Base-by-base conservation (phyloP, 2,113 vertebrate genomes). In the Xyrauchen texanus region DNA sequence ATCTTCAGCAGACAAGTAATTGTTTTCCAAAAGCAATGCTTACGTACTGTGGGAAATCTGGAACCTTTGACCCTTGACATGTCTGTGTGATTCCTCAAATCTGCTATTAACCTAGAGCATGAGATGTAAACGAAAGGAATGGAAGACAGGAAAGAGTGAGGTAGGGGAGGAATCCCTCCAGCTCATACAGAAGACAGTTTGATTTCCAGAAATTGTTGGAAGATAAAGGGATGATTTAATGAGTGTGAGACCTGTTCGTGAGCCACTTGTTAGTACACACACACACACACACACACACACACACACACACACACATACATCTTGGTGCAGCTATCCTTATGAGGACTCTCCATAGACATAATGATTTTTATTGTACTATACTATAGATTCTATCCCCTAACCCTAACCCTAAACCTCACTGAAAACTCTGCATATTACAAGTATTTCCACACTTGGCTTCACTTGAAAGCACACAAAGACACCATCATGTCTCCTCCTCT, bases 41-140 rank as follows among this genome's bases (percentile, higher is more conserved):
- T 46, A 74, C 15, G 6, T 47, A 61, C 57, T 78, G 66, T 87
- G 90, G 89, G 88, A 88, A 90, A 85, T 77, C 80, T 68, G 44
- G 80, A 78, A 88, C 82, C 84, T 82, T 78, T 46, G 84, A 80
- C 82, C 83, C 85, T 76, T 78, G 46, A 57, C 44, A 46, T 49
- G 49, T 72, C n/a, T 68, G 77, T 81, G 51, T 34, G 21, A 34
- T 69, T 58, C 69, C 72, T 87, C 84, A 68, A 73, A 76, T 71
- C 80, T 85, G 81, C 71, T 71, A 6, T 8, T 63, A 64, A 68
- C 75, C 47, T 81, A 62, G 52, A 63, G 34, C 63, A 6, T 69
- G 77, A 66, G 80, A 60, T 77, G 72, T 45, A 63, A 57, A 46
- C 57, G 7, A 16, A 74, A 61, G 42, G 63, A 78, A 72, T 46